Percentiles rank a stretch among this genome's conserved stretches.
Conservation (phyloP, 2,888 invertebrate genomes). For the Polia nebulosa region DNA sequence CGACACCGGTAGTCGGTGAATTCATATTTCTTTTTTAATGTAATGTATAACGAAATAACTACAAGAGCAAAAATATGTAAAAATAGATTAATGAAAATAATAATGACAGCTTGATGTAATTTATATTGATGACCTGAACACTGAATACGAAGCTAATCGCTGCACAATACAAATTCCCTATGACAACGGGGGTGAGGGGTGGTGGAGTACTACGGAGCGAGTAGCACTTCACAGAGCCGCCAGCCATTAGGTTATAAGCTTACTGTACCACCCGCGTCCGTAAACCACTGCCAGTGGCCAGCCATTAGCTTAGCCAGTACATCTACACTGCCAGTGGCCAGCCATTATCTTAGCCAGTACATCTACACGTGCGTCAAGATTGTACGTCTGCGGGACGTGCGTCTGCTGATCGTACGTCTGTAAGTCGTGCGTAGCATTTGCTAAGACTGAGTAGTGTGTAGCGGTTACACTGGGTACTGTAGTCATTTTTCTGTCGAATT, state of each 20-base stretch:
- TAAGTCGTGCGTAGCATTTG: conserved; percentile 57
- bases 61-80: not conserved
- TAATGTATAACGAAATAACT: not conserved
- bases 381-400: conserved; percentile 17
- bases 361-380: conserved; percentile 14
- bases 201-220: not conserved
- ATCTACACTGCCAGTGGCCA: conserved; percentile 25
- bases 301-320: conserved; percentile 48
- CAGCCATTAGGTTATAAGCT: not conserved
- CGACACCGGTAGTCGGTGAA: too few relatives aligned
- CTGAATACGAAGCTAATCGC: not conserved
- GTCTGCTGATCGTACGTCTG: conserved; percentile 1
- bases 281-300: conserved; percentile 10
- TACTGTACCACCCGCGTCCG: conserved; percentile 7
- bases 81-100: not conserved
- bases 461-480: conserved; percentile 52
- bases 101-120: not conserved
- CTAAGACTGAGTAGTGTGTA: conserved; percentile 78
- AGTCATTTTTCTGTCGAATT: conserved; percentile 31
- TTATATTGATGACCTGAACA: not conserved
- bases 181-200: not conserved
- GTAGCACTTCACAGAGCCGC: not conserved
- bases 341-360: conserved; percentile 47
- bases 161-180: not conserved
- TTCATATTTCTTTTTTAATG: too few relatives aligned